A percentile compares a stretch with the other conserved stretches of the same genome.
Conservation (phyloP, 2,888 invertebrate species). For the Eilema caniola region DNA sequence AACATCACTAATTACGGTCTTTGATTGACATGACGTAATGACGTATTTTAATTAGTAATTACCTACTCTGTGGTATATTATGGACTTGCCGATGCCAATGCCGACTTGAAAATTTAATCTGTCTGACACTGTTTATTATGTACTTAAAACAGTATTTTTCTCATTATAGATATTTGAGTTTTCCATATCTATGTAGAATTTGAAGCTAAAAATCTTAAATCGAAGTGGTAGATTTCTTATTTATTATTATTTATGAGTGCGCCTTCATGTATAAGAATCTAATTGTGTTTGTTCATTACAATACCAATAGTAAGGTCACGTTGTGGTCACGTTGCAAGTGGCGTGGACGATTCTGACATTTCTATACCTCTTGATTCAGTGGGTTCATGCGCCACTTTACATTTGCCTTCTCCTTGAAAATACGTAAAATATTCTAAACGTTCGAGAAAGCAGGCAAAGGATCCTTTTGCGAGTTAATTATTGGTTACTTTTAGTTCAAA, state of each 20-base stretch:
- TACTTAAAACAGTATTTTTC: neutral
- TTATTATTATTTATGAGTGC: neutral
- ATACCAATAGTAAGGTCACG: constrained; percentile 55
- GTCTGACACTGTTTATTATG: no score
- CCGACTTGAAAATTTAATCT: neutral
- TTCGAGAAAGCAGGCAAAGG: neutral
- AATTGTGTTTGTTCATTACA: neutral
- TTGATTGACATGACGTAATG: no score
- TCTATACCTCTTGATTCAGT: constrained; percentile 44
- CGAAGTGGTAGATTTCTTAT: neutral
- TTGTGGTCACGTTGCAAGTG: constrained; percentile 88
- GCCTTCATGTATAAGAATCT: neutral
- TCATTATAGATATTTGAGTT: neutral
- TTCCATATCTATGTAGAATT: neutral
- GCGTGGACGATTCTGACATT: constrained; percentile 78
- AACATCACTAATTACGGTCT: no score
- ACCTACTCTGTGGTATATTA: no score
- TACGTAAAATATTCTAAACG: constrained; percentile 26
- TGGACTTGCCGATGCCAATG: no score
- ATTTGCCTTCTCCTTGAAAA: constrained; percentile 30
- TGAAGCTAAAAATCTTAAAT: neutral
- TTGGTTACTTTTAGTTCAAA: neutral
- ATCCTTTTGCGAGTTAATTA: neutral
- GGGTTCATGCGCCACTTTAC: constrained; percentile 38
- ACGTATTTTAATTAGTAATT: no score